Percentiles rank a stretch among this genome's conserved stretches.
phyloP scores from a whole-genome alignment of 2,797 vertebrate genomes.

The Anas bahamensis region DNA sequence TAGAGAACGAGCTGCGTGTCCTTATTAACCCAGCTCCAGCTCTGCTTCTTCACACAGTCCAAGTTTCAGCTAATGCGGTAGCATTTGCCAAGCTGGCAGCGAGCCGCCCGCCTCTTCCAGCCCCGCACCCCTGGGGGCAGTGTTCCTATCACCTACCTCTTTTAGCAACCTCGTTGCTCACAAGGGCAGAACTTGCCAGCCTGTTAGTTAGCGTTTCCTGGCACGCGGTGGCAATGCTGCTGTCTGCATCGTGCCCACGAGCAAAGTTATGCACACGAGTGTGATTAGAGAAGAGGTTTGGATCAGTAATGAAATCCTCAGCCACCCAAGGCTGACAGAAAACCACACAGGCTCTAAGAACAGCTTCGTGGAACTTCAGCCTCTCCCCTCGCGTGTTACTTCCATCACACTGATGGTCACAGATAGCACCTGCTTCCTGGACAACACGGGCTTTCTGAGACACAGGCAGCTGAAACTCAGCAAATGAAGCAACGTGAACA shows the following conservation, averaged over 20 bases:
- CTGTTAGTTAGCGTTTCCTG: accelerated
- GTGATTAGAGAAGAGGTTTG: background rate
- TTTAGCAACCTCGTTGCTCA: background rate
- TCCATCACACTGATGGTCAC: accelerated
- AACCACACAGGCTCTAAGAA: background rate
- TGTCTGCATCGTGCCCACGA: background rate
- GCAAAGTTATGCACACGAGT: background rate
- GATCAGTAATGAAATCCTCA: background rate
- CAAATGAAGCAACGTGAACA: background rate
- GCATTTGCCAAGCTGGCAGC: background rate
- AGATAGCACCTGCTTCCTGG: accelerated
- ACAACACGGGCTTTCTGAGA: accelerated
- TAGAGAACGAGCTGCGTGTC: background rate
- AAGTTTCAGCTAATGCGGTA: background rate
- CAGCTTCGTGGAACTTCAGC: background rate
- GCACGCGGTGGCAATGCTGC: background rate
- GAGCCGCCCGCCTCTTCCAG: background rate
- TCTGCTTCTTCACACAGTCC: background rate
- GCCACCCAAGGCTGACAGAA: accelerated
- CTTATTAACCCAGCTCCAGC: background rate
- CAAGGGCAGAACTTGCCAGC: accelerated
- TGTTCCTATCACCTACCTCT: accelerated
- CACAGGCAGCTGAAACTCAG: background rate
- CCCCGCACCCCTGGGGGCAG: background rate
- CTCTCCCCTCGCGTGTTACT: background rate